Conservation (phyloP, 2,888 invertebrate genomes). For the Spisula solida region DNA sequence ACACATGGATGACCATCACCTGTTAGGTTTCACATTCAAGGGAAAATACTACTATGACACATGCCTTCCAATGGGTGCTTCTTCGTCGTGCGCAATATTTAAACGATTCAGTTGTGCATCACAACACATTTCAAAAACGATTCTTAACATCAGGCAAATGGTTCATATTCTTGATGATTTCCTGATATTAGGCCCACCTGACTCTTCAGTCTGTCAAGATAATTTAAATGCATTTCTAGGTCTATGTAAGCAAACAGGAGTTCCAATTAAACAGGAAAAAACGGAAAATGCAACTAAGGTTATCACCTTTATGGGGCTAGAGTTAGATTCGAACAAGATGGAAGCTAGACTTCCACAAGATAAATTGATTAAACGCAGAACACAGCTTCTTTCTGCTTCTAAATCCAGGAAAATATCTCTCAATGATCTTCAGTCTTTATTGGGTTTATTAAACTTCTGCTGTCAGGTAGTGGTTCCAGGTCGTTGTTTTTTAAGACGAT, state of each 20-base stretch:
- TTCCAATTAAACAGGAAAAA: slow-evolving; percentile 58
- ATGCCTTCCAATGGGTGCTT: slow-evolving; percentile 54
- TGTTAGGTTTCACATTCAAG: slow-evolving; percentile 56
- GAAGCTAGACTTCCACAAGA: slow-evolving; percentile 47
- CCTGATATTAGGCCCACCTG: slow-evolving; percentile 20
- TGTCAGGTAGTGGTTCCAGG: slow-evolving; percentile 46
- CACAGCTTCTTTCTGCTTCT: neutral
- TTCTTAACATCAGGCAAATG: neutral
- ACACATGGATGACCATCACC: slow-evolving; percentile 55
- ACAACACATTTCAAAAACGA: slow-evolving; percentile 20
- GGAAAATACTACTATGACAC: slow-evolving; percentile 58
- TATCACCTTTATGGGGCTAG: slow-evolving; percentile 56
- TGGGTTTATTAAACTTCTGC: slow-evolving; percentile 43
- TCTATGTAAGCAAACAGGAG: slow-evolving; percentile 36
- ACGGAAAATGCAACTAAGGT: slow-evolving; percentile 23
- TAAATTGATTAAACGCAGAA: slow-evolving; percentile 31
- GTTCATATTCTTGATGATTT: slow-evolving; percentile 49
- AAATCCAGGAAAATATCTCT: slow-evolving; percentile 13
- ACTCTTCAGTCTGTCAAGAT: slow-evolving; percentile 6
- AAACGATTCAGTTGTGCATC: slow-evolving; percentile 55
- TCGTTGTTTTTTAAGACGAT: slow-evolving; percentile 48
- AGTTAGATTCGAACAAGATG: slow-evolving; percentile 43
- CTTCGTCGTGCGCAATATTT: slow-evolving; percentile 71
- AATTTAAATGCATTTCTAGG: slow-evolving; percentile 30
- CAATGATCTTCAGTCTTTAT: slow-evolving; percentile 16